Evolutionary conservation across 2,113 vertebrate species (phyloP), one percentile per base, ranked within the genome.

Genomic region (Zapornia atra): DNA sequence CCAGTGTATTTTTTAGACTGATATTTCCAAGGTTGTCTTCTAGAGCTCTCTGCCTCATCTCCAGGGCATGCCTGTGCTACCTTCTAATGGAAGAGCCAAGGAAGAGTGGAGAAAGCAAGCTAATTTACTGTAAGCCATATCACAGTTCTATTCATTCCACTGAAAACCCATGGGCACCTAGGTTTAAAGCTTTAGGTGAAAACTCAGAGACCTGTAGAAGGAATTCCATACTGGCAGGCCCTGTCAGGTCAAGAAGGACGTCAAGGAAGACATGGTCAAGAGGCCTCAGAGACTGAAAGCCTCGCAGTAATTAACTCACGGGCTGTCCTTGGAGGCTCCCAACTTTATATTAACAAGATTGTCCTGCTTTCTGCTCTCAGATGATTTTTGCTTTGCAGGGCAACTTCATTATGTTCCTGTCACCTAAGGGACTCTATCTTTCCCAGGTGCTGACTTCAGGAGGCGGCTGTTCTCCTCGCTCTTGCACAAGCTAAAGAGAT

Each of bases 361-460:
- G 94, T 82, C 95, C 96, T 91, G 91, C 70, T 91, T 96, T 91
- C 73, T 68, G 15, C 77, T 91, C 92, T 89, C 91, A 87, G 73
- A 54, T 72, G 61, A 76, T 79, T 91, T 95, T 87, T 71, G n/a
- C 86, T 97, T 94, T 1, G 12, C 73, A 66, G 44, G 0, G 1
- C 40, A 91, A 63, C 65, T 92, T 92, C 83, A 59, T 93, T 85
- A 86, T 12, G 1, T 54, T 50, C 50, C 29, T 69, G 83, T 76
- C 73, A 82, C 83, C 40, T 6, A n/a, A 48, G 61, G 83, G 34
- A 75, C 50, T 82, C 64, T 72, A 72, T 65, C 48, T 17, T 38
- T 76, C 50, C 59, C 90, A 87, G 54, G 81, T 84, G 83, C 53
- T 69, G 26, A 46, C 53, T 76, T 86, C 57, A 69, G 53, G 40